Conservation (phyloP, 2,113 vertebrate genomes). For the Phalacrocorax brasilianus region DNA sequence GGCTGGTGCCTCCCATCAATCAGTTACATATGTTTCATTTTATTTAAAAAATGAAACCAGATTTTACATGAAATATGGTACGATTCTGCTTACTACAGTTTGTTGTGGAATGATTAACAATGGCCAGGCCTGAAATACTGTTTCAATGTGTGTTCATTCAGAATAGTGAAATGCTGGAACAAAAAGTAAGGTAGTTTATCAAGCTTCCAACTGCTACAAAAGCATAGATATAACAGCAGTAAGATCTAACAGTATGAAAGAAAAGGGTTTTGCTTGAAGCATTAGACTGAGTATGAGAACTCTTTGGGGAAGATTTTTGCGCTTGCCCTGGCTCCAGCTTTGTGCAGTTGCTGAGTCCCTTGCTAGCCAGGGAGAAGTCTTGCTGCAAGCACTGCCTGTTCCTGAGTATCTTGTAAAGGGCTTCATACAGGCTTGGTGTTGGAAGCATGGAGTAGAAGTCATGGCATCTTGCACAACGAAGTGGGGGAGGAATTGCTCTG, state of each 20-base stretch:
- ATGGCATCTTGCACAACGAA: not conserved
- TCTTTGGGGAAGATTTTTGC: not conserved
- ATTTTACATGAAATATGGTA: not conserved
- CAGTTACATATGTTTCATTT: not conserved
- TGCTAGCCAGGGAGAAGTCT: not conserved
- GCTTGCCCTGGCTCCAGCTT: not conserved
- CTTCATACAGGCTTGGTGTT: not conserved
- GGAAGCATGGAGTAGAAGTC: not conserved
- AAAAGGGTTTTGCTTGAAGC: not conserved
- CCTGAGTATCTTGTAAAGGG: not conserved
- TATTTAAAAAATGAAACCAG: not conserved
- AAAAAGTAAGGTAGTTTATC: not conserved
- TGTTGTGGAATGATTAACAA: not conserved
- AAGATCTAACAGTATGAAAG: not conserved
- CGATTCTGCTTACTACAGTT: not conserved
- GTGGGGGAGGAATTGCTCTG: not conserved
- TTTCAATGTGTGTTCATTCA: not conserved
- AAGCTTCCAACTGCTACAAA: not conserved
- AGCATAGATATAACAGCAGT: not conserved
- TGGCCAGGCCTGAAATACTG: not conserved
- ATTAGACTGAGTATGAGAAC: not conserved
- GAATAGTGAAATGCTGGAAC: not conserved
- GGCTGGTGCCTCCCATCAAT: not conserved
- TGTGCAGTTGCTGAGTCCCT: not conserved
- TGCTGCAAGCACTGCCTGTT: not conserved